phyloP scores from a whole-genome alignment of 2,797 vertebrate genomes.

The Falco novaeseelandiae region DNA sequence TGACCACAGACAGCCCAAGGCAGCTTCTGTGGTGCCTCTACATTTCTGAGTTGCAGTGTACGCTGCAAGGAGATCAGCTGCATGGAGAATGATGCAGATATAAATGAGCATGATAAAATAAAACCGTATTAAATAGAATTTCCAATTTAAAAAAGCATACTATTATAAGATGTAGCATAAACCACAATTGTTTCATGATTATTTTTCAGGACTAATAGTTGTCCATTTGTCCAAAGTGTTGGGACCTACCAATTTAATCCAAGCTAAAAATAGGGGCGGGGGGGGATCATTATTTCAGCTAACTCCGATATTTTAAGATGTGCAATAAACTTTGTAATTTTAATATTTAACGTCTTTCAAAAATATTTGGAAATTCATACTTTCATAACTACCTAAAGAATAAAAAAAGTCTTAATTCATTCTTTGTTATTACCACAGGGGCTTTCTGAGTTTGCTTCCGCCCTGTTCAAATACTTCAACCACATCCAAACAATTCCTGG shows the following conservation, averaged over 20 bases:
- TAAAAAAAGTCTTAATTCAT: not conserved
- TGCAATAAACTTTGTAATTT: not conserved
- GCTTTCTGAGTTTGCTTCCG: not conserved
- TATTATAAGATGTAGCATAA: not conserved
- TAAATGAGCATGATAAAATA: not conserved
- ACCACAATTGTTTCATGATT: not conserved
- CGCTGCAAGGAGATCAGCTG: not conserved
- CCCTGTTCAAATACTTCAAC: not conserved
- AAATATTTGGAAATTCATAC: not conserved
- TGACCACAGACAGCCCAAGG: not conserved
- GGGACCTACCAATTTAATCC: not conserved
- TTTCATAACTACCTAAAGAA: not conserved
- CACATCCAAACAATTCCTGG: not conserved
- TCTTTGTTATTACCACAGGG: not conserved
- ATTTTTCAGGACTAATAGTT: not conserved
- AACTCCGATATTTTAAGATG: not conserved
- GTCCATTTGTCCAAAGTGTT: not conserved
- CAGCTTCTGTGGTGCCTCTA: not conserved
- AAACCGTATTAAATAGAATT: not conserved
- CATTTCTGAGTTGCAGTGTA: not conserved
- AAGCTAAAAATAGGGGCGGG: not conserved
- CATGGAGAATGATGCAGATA: not conserved
- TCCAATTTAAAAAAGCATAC: not conserved
- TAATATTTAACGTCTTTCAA: not conserved
- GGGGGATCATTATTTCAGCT: not conserved